Evolutionary conservation across 2,888 invertebrate species (phyloP).

Genomic region (Ceraclea dissimilis): DNA sequence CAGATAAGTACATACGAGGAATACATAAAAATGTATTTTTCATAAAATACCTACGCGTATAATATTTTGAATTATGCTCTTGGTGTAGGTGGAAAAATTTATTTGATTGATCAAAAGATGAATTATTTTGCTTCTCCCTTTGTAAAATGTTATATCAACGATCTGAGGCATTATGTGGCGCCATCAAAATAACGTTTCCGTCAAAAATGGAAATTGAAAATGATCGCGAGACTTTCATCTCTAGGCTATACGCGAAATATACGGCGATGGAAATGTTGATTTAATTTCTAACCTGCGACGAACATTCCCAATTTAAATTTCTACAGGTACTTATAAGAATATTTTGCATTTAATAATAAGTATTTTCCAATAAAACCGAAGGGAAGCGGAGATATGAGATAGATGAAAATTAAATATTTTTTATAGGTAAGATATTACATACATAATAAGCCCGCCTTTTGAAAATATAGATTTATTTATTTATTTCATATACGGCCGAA

Average conservation of each 20-base stretch:
- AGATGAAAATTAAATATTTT: too few species aligned
- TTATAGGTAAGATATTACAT: too few species aligned
- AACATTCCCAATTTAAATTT: background rate
- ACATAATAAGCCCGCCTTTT: too few species aligned
- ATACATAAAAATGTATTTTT: too few species aligned
- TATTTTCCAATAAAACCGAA: too few species aligned
- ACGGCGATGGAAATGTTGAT: background rate
- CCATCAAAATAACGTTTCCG: background rate
- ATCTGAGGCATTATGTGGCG: background rate
- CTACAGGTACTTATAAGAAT: background rate
- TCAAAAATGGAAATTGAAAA: constrained; percentile 1
- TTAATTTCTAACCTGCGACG: background rate
- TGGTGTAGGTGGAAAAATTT: background rate
- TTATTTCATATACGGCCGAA: too few species aligned
- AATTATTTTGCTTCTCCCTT: background rate
- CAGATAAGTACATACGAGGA: too few species aligned
- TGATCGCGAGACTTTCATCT: background rate
- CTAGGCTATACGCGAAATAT: background rate
- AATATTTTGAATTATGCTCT: background rate
- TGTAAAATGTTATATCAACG: background rate
- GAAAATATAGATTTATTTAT: too few species aligned
- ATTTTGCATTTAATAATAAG: too few species aligned
- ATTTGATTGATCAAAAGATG: background rate
- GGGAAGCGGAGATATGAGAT: too few species aligned
- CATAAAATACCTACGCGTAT: too few species aligned